Evolutionary conservation across 2,888 invertebrate species (phyloP).

Genomic region (Andrena marginata): DNA sequence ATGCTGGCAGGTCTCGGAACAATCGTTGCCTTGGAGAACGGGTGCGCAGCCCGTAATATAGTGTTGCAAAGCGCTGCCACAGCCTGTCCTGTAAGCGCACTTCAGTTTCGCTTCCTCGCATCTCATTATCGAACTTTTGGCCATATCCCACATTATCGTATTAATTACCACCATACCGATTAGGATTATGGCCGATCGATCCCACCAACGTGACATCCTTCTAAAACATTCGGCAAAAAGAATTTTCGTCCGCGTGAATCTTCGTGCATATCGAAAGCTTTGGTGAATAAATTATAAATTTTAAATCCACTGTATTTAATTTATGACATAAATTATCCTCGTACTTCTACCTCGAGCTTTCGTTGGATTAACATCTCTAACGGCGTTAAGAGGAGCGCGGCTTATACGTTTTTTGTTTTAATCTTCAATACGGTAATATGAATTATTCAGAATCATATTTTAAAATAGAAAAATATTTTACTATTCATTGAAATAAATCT

Average conservation of each 20-base stretch:
- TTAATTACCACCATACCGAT: constrained; percentile 67
- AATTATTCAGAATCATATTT: too few relatives aligned
- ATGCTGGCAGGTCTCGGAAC: constrained; percentile 91
- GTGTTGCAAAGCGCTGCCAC: constrained; percentile 91
- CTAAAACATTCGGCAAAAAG: constrained; percentile 38
- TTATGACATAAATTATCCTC: too few relatives aligned
- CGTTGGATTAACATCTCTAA: too few relatives aligned
- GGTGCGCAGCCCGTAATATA: constrained; percentile 91
- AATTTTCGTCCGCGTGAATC: background rate
- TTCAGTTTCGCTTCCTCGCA: constrained; percentile 90
- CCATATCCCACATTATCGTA: constrained; percentile 67
- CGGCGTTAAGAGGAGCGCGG: too few relatives aligned
- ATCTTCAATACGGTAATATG: too few relatives aligned
- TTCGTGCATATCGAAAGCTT: background rate
- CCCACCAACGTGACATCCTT: constrained; percentile 77
- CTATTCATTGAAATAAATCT: too few relatives aligned
- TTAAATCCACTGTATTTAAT: background rate
- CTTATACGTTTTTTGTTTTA: too few relatives aligned
- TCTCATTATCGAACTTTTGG: constrained; percentile 77
- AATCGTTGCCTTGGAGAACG: constrained; percentile 88
- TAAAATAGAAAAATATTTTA: too few relatives aligned
- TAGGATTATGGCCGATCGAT: constrained; percentile 72
- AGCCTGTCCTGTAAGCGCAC: constrained; percentile 92
- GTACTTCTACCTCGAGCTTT: too few relatives aligned
- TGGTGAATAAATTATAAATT: background rate